Base-by-base conservation (phyloP, 2,888 invertebrate genomes). In the Taphrorychus bicolor region DNA sequence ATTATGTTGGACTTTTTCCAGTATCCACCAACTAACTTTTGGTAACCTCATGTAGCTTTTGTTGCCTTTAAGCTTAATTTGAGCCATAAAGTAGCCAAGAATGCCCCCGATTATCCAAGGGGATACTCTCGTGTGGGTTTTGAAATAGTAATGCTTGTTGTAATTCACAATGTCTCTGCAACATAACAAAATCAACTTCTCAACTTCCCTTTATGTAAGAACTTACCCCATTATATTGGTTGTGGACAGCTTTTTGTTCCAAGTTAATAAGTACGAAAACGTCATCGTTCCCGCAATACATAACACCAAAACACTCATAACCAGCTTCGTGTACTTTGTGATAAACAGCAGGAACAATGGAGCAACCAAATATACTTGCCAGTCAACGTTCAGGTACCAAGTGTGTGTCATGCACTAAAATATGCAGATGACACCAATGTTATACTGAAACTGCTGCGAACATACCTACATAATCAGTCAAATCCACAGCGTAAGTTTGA, bases 341-440 rank as follows among this genome's bases (percentile, higher is more conserved):
- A 87, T 71, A 0, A 85, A 83, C 66, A 84, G 83, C 2, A 87
- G 78, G 59, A 87, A 78, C 2, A 86, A 70, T 2, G 87, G 76
- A 42, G 66, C 22, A 5, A 66, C 16, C 9, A 62, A 11, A 22
- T 62, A 66, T n/a, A 66, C 74, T 75, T 87, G 87, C 76, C 86
- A 86, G 71, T 87, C 87, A 9, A 86, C 84, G 3, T 85, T 82
- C 32, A 87, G 76, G 73, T 87, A 87, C 87, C 87, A 87, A 0
- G 85, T 83, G 72, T 86, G 87, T 23, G 14, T 14, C 7, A 66
- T n/a, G 24, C 66, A 66, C 66, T 66, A 19, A 19, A 61, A n/a
- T 57, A 5, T 32, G 7, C 5, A 7, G 0, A 32, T 32, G 32
- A 32, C 5, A 5, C 11, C 11, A 32, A 32, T 5, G 32, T 5